These are phyloP conservation scores for Tachycineta bicolor DNA, from an alignment of 2,113 vertebrate species.

Conservation along the genomic window DNA sequence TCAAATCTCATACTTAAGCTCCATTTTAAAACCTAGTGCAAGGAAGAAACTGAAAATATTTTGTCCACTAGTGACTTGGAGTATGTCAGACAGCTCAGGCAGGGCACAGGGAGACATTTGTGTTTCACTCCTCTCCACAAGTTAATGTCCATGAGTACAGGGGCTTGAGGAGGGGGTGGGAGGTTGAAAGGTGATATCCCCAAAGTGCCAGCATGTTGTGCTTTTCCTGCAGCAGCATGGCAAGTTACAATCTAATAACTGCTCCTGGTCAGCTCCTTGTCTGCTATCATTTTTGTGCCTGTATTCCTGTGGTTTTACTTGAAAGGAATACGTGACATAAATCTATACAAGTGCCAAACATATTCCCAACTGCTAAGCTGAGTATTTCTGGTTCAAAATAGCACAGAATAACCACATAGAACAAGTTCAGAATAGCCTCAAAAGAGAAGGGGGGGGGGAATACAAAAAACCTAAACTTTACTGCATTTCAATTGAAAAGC, in stretches of 20 bases:
- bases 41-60: neutral
- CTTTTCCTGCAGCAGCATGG: neutral
- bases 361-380: neutral
- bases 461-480: neutral
- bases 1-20: neutral
- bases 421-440: neutral
- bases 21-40: neutral
- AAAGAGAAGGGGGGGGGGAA: neutral
- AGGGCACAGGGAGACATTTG: neutral
- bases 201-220: neutral
- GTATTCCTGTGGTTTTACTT: constrained; percentile 26
- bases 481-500: neutral
- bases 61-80: neutral
- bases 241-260: neutral
- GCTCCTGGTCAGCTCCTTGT: neutral
- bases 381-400: neutral
- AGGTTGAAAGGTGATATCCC: constrained; percentile 16
- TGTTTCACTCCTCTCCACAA: neutral
- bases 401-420: neutral
- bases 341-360: neutral
- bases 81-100: neutral
- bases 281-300: neutral
- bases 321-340: neutral
- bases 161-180: neutral
- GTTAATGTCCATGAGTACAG: neutral